Evolutionary conservation across 1,140 invertebrate genomes (phyloP).

Genomic region (Drosophila melanica): DNA sequence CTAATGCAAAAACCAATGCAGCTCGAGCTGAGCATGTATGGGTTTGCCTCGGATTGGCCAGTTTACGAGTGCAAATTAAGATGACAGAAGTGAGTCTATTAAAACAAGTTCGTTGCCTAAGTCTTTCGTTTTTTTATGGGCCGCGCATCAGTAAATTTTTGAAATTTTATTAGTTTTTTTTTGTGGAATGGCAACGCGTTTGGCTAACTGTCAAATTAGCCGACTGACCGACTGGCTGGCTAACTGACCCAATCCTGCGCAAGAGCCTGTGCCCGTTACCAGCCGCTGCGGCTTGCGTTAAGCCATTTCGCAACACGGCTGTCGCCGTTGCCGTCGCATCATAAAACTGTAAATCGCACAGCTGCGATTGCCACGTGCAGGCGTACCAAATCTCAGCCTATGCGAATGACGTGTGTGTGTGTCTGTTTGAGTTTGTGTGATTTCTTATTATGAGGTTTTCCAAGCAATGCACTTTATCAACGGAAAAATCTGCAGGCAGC

Average conservation of each 20-base stretch:
- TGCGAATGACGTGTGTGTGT: constrained; percentile 34
- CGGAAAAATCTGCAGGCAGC: constrained; percentile 73
- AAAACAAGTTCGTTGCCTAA: constrained; percentile 70
- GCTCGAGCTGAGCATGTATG: constrained; percentile 9
- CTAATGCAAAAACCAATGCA: constrained; percentile 54
- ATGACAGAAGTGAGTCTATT: constrained; percentile 14
- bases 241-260: constrained; percentile 55
- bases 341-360: constrained; percentile 79
- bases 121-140: constrained; percentile 53
- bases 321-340: constrained; percentile 50
- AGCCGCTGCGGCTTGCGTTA: constrained; percentile 8
- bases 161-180: constrained; percentile 5
- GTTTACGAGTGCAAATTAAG: constrained; percentile 55
- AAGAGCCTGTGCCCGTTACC: not conserved
- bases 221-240: constrained; percentile 18
- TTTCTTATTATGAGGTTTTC: constrained; percentile 80
- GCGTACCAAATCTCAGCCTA: constrained; percentile 55
- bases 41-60: constrained; percentile 28
- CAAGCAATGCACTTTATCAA: constrained; percentile 72
- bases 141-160: constrained; percentile 59
- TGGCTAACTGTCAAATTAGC: constrained; percentile 33
- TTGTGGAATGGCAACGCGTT: constrained; percentile 24
- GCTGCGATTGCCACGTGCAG: constrained; percentile 75
- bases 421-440: constrained; percentile 39
- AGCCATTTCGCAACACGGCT: constrained; percentile 56